Percentiles rank a stretch among this genome's conserved stretches.
phyloP scores from a whole-genome alignment of 2,888 invertebrate species.

The Torymus aiolomorphi region DNA sequence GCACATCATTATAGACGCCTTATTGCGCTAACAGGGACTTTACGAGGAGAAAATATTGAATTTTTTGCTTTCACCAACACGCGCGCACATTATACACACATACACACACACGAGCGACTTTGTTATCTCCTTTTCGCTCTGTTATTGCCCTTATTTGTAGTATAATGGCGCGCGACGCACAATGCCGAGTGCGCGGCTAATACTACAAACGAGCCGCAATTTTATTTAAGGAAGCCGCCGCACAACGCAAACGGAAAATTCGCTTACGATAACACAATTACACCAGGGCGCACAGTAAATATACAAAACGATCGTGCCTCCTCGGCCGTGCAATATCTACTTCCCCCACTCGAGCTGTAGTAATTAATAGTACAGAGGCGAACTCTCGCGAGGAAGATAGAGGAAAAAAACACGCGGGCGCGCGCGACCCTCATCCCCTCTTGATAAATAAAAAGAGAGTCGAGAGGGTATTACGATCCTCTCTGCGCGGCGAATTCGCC shows the following conservation, averaged over 20 bases:
- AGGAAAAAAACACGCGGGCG: no score
- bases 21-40: neutral
- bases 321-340: no score
- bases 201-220: no score
- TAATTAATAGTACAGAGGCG: constrained; percentile 2
- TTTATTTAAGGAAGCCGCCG: no score
- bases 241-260: no score
- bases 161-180: neutral
- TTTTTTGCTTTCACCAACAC: neutral
- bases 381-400: neutral
- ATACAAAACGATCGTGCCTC: no score
- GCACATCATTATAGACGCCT: neutral
- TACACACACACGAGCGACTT: no score
- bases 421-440: neutral
- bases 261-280: no score
- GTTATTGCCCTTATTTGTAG: neutral
- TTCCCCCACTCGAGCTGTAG: no score
- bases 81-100: no score
- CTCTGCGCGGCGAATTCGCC: constrained; percentile 15
- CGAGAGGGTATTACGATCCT: constrained; percentile 27
- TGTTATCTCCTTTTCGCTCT: neutral
- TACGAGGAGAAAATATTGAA: neutral
- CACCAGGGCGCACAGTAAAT: no score
- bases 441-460: constrained; percentile 16
- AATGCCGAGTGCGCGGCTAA: neutral